Conservation (phyloP, 2,113 vertebrate genomes). For the Ammospiza nelsoni region DNA sequence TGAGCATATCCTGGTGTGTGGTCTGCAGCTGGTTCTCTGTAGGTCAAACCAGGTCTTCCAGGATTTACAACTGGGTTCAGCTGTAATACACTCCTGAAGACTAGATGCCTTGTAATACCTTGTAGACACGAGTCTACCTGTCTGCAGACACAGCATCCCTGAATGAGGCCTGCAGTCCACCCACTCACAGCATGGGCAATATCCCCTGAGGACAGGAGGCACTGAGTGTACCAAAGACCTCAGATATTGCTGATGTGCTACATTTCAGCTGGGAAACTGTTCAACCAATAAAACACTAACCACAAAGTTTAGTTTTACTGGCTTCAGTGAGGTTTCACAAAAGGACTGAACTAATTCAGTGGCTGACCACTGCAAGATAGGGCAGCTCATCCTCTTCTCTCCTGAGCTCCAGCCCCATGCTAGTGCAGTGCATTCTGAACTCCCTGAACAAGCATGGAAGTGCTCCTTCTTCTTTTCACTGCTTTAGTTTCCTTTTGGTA, state of each 20-base stretch:
- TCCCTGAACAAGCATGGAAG: not conserved
- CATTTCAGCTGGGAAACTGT: not conserved
- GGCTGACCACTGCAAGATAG: fast-evolving
- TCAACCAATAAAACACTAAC: not conserved
- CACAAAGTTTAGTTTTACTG: not conserved
- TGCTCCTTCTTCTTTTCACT: not conserved
- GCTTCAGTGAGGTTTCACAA: not conserved
- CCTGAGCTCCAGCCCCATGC: not conserved
- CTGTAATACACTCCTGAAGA: not conserved
- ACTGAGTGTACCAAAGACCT: not conserved
- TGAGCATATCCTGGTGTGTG: not conserved
- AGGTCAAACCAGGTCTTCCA: not conserved
- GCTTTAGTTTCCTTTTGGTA: not conserved
- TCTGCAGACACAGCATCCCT: not conserved
- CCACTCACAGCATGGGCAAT: not conserved
- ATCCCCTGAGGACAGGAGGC: not conserved
- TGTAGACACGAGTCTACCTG: not conserved
- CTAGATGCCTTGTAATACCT: not conserved
- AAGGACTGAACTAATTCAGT: not conserved
- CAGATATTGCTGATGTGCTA: not conserved
- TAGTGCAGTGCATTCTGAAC: not conserved
- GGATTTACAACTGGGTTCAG: not conserved
- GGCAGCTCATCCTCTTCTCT: not conserved
- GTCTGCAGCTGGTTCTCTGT: not conserved
- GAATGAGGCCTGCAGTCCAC: not conserved